phyloP scores from a whole-genome alignment of 1,140 invertebrate species.

The Harpegnathos saltator region DNA sequence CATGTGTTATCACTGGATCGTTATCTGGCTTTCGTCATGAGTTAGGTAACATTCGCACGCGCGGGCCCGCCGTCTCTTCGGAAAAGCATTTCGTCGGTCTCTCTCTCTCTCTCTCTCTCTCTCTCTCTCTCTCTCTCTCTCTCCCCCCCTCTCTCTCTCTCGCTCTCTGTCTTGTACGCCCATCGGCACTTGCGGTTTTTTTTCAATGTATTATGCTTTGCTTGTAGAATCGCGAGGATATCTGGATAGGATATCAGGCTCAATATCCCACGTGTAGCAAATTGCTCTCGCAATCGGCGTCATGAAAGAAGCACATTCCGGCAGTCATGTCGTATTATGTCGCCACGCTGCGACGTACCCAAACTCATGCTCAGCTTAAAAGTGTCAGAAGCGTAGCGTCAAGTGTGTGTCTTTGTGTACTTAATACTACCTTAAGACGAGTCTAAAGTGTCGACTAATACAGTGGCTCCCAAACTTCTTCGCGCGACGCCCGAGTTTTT shows the following conservation, averaged over 20 bases:
- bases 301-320: slow-evolving; percentile 18
- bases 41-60: slow-evolving; percentile 79
- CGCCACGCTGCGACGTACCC: slow-evolving; percentile 80
- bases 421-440: slow-evolving; percentile 12
- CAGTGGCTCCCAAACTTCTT: neutral
- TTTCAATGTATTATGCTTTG: too few species aligned
- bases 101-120: neutral
- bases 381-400: slow-evolving; percentile 23
- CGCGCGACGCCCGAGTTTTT: too few species aligned
- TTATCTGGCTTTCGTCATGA: slow-evolving; percentile 84
- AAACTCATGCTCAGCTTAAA: slow-evolving; percentile 78
- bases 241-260: slow-evolving; percentile 30
- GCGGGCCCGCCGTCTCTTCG: slow-evolving; percentile 77
- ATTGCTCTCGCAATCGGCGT: slow-evolving; percentile 4
- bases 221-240: neutral
- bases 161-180: slow-evolving; percentile 23
- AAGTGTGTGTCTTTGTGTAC: neutral
- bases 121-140: slow-evolving; percentile 45
- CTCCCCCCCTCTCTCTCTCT: too few species aligned
- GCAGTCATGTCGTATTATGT: slow-evolving; percentile 25
- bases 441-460: neutral
- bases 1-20: slow-evolving; percentile 82
- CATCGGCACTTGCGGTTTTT: neutral
- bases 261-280: slow-evolving; percentile 32
- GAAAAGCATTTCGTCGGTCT: slow-evolving; percentile 68